Conservation (phyloP, 1,140 invertebrate species). For the Agrilus planipennis region DNA sequence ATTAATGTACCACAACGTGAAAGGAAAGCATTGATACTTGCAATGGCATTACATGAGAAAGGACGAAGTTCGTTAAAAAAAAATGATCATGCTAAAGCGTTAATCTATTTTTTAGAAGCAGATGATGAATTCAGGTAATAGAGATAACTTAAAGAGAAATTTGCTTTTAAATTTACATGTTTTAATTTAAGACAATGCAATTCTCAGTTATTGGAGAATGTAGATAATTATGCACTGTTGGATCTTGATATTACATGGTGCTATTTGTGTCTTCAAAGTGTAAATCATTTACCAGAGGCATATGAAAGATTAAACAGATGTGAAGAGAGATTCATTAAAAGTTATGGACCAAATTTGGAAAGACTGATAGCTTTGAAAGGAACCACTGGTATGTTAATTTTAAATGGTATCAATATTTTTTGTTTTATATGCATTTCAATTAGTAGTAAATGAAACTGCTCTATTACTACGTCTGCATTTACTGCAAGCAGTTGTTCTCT, state of each 20-base stretch:
- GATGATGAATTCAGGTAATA: constrained; percentile 60
- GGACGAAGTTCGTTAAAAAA: constrained; percentile 51
- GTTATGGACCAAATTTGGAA: constrained; percentile 59
- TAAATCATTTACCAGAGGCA: constrained; percentile 59
- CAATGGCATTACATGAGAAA: constrained; percentile 66
- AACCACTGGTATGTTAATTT: constrained; percentile 34
- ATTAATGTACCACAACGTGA: constrained; percentile 54
- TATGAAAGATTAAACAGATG: constrained; percentile 50
- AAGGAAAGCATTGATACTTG: constrained; percentile 52
- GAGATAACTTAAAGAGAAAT: too few relatives aligned
- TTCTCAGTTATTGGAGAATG: constrained; percentile 49
- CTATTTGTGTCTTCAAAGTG: constrained; percentile 60
- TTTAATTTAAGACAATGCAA: constrained; percentile 46
- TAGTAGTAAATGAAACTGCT: constrained; percentile 58
- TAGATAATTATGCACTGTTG: constrained; percentile 71
- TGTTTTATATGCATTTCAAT: background rate
- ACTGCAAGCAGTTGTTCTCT: constrained; percentile 63
- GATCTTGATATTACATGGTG: constrained; percentile 79
- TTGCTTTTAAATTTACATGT: constrained; percentile 1
- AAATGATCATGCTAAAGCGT: constrained; percentile 52
- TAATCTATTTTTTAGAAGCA: constrained; percentile 62
- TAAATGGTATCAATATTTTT: too few relatives aligned
- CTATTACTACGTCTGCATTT: constrained; percentile 63
- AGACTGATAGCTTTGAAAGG: constrained; percentile 58
- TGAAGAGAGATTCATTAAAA: constrained; percentile 50